Base-by-base conservation (phyloP, 2,797 vertebrate genomes). In the Tokudaia muenninki region DNA sequence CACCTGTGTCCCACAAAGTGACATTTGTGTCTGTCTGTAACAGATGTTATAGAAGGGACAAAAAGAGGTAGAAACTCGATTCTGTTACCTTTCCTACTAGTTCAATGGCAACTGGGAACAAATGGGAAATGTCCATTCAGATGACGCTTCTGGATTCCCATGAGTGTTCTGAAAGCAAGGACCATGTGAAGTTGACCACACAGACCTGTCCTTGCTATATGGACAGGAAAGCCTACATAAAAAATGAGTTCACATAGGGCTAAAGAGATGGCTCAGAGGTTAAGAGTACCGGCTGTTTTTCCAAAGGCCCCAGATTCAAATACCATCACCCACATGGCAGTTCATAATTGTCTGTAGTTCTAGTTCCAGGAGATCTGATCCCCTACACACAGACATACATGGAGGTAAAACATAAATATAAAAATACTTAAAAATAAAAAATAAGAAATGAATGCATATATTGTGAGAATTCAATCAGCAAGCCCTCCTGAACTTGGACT, bases 1-100 rank as follows among this genome's bases (percentile, higher is more conserved):
- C 98, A 98, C 98, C 98, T 97, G 98, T 83, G 98, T 97, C 98
- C 97, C 37, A 47, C 3, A 61, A n/a, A 74, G 61, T 92, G 59
- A 87, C 44, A 75, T 84, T 67, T 37, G 57, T 10, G 34, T 16
- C 81, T 88, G 87, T 92, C 88, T 81, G 92, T 72, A 92, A 65
- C 37, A 94, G 74, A 84, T 82, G 78, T 22, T 72, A 57, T 52
- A 82, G 52, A 89, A 92, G 72, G 19, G 91, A 63, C 6, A 86
- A 92, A 96, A 96, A 63, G 24, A 52, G 44, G 1, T 55, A 87
- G 74, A 89, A 29, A 57, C 6, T 94, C 47, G 44, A 90, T 92
- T 93, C 61, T 84, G 41, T 84, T 95, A 65, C 91, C 17, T 91
- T 90, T 97, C 96, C 90, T 61, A 31, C 83, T 70, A 70, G 83